Base-by-base conservation (phyloP, 2,888 invertebrate genomes). In the Chrysina gloriosa region DNA sequence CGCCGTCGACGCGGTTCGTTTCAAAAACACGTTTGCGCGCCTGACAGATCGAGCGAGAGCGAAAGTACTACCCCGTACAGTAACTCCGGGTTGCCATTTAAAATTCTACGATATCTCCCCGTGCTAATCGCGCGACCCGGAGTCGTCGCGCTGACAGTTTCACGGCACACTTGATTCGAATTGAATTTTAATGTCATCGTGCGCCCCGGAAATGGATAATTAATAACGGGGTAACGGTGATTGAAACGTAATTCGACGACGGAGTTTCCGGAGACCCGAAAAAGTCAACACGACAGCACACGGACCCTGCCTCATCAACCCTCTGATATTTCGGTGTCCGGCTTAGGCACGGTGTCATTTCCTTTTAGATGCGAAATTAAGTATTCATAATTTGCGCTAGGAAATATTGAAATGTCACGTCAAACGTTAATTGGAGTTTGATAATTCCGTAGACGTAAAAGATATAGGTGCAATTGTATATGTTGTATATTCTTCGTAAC, bases 191-290 rank as follows among this genome's bases (percentile, higher is more conserved):
- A 76, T 79, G 79, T 78, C 79, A 78, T 80, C 77, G 77, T 14
- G 3, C 75, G 74, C 73, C 69, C 74, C 76, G 79, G 79, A 80
- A 80, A 80, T 80, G 76, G 78, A 79, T 75, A 76, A 76, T 76
- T 76, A 75, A 74, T 73, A 72, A 56, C 56, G 39, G 70, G 69
- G 72, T 73, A 27, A 21, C 42, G 47, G 61, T 67, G 66, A 69
- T 69, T 69, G 68, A 56, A 56, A 39, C 56, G 56, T 23, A 29
- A 16, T 31, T 54, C 54, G 31, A 31, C 54, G 16, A 34, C 19
- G 25, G 2, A n/a, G n/a, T n/a, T n/a, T 39, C 39, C 11, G n/a
- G 11, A 11, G 36, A n/a, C 14, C 4, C 36, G n/a, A 14, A n/a
- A 36, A 36, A 36, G 9, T 36, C 36, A 36, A 11, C 36, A 5